Evolutionary conservation across 1,140 invertebrate genomes (phyloP), one percentile per base, ranked within the genome.

Genomic region (Papilio helenus): DNA sequence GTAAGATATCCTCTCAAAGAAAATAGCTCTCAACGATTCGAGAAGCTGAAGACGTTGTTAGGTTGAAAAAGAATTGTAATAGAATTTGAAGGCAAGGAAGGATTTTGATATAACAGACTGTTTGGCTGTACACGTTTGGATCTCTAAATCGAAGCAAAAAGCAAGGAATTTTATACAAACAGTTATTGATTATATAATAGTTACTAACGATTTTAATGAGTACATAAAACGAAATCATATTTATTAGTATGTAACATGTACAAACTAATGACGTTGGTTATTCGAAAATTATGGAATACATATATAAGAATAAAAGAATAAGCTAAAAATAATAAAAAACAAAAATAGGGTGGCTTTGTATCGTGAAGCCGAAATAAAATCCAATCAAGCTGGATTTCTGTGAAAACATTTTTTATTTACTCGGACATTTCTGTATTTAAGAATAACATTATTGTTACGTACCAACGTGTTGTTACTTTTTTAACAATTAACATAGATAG

Each of bases 361-460:
- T 18, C 14, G 61, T 29, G 61, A 29, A 68, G 26, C 58, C 58
- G 20, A 61, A 61, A 61, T 61, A 61, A 61, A 61, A 61, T 61
- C 61, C 61, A 29, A 68, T 68, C 26, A 68, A 68, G 61, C 26
- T 29, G 61, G 61, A 68, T 68, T 68, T 68, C 26, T 68, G 61
- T 68, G 61, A 61, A 29, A 68, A 26, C 61, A 68, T 68, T 29
- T 68, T 68, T 68, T 68, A 68, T 68, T 68, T 68, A 14, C 61
- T 18, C 26, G 61, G 61, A 68, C 61, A 68, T 68, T 68, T 68
- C 12, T 68, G 26, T 29, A 16, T 29, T 68, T 29, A 68, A 68
- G 23, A 65, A 68, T 16, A 29, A 68, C 14, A 58, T 23, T 61
- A 12, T 34, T 29, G 26, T 18, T 68, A 16, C 26, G 23, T 68